phyloP scores from a whole-genome alignment of 64 coral and sea anemone genomes.

The Platygyra sinensis region DNA sequence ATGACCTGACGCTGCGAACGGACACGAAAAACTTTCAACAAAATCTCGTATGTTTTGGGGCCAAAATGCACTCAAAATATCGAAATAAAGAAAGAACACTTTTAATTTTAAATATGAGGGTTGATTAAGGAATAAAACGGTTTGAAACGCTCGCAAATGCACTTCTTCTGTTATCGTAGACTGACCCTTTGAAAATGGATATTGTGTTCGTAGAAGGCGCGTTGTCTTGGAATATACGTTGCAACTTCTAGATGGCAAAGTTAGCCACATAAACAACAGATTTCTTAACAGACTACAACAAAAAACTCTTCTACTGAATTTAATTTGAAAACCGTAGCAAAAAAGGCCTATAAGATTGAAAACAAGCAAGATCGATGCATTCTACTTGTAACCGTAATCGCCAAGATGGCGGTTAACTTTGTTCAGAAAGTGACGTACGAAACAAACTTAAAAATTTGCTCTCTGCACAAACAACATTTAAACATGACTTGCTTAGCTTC shows the following conservation, averaged over 20 bases:
- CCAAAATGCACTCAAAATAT: neutral
- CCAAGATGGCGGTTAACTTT: conserved; percentile 39
- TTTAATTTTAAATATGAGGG: neutral
- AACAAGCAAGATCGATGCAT: neutral
- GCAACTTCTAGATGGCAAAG: neutral
- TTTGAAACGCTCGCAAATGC: neutral
- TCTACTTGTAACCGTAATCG: conserved; percentile 11
- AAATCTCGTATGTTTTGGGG: neutral
- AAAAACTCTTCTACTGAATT: neutral
- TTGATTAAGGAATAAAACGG: neutral
- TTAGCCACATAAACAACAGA: neutral
- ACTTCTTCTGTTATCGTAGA: conserved; percentile 2
- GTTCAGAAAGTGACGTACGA: neutral
- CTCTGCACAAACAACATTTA: neutral
- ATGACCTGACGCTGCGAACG: conserved; percentile 11
- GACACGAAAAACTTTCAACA: conserved; percentile 5
- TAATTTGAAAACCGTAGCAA: neutral
- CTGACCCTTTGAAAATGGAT: conserved; percentile 47
- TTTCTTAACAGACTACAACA: neutral
- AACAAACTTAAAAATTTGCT: neutral
- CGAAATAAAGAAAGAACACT: neutral
- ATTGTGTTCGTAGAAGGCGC: conserved; percentile 30
- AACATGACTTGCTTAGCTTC: neutral
- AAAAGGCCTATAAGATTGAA: neutral
- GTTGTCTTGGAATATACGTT: conserved; percentile 36